These are phyloP conservation scores for Manduca sexta DNA, from an alignment of 1,140 invertebrate species.

Conservation along the genomic window DNA sequence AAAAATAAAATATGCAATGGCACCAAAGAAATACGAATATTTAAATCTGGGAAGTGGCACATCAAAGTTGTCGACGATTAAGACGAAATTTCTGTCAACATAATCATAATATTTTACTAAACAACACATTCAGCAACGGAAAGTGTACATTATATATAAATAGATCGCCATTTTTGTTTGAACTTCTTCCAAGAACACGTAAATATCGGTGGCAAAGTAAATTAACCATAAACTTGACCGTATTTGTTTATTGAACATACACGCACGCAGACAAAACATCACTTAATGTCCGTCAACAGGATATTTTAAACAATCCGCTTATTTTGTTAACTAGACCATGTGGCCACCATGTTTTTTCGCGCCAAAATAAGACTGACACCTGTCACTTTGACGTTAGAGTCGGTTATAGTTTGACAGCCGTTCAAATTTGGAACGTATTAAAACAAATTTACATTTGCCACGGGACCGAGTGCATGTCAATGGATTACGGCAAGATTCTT, in stretches of 20 bases:
- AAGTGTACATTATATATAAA: too few species aligned
- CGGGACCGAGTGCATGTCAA: not conserved
- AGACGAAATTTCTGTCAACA: too few species aligned
- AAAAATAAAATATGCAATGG: too few species aligned
- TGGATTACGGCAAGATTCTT: not conserved
- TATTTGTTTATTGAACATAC: slow-evolving; percentile 2
- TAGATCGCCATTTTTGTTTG: too few species aligned
- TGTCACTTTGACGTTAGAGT: slow-evolving; percentile 18
- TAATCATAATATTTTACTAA: too few species aligned
- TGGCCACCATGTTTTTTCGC: slow-evolving; percentile 25
- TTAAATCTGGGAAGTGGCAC: too few species aligned
- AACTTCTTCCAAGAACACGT: too few species aligned
- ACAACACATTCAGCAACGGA: too few species aligned
- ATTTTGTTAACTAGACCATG: slow-evolving; percentile 61
- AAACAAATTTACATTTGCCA: slow-evolving; percentile 3
- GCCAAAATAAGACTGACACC: slow-evolving; percentile 9
- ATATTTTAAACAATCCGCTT: slow-evolving; percentile 53
- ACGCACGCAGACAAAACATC: slow-evolving; percentile 18
- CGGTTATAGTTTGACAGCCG: slow-evolving; percentile 16
- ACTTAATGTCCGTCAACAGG: slow-evolving; percentile 60
- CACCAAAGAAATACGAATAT: too few species aligned
- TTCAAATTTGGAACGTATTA: not conserved
- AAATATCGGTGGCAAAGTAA: too few species aligned
- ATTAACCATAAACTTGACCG: not conserved
- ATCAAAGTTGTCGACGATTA: too few species aligned